Conservation (phyloP, 2,113 vertebrate genomes). For the Sylvia atricapilla region DNA sequence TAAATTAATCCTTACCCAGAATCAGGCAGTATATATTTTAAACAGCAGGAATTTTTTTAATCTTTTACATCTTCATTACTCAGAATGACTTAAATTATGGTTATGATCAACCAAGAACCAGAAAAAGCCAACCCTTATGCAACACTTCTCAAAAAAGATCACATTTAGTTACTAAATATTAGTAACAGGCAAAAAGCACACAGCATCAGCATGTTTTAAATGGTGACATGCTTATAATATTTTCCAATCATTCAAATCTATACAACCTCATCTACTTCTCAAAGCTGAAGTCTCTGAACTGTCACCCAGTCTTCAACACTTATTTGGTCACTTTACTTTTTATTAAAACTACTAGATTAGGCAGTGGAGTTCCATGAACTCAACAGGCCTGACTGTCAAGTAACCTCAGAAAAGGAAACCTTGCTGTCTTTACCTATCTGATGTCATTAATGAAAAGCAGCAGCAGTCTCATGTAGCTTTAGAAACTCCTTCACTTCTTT, state of each 20-base stretch:
- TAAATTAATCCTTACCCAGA: not conserved
- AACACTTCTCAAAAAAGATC: not conserved
- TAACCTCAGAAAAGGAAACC: not conserved
- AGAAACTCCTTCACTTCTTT: not conserved
- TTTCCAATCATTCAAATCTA: not conserved
- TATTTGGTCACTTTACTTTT: not conserved
- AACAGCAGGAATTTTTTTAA: not conserved
- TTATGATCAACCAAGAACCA: not conserved
- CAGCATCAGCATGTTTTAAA: not conserved
- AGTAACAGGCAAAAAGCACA: not conserved
- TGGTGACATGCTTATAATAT: not conserved
- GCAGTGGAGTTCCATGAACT: not conserved
- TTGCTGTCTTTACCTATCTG: not conserved
- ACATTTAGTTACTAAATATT: not conserved
- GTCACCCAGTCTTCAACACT: not conserved
- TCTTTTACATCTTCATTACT: not conserved
- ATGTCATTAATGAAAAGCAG: not conserved
- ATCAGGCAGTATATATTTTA: not conserved
- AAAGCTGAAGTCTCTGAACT: not conserved
- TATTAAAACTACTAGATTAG: not conserved
- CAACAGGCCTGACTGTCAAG: not conserved
- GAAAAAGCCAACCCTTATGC: not conserved
- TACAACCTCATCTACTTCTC: not conserved
- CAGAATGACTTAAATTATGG: not conserved
- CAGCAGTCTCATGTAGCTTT: not conserved